phyloP scores from a whole-genome alignment of 1,140 invertebrate species.

The Drosophila sp. region DNA sequence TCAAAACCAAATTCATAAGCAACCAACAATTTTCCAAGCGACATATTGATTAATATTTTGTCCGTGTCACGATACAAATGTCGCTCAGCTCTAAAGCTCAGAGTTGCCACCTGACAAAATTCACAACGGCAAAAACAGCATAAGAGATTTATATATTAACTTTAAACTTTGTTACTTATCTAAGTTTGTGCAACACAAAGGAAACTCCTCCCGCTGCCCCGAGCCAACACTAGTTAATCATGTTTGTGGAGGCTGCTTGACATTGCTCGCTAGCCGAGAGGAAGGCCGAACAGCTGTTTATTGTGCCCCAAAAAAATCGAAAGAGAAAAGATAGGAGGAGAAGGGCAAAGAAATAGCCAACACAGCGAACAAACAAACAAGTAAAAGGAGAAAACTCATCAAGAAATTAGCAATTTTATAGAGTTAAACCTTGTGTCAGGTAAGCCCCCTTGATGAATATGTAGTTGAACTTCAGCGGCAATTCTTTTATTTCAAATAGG shows the following conservation, averaged over 20 bases:
- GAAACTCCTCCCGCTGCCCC: background rate
- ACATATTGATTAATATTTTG: background rate
- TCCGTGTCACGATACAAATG: background rate
- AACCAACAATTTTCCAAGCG: no score
- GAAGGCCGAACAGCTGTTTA: conserved; percentile 8
- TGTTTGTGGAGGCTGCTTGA: background rate
- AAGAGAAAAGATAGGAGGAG: background rate
- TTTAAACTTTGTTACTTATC: conserved; percentile 22
- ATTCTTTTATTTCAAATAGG: background rate
- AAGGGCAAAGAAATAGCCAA: background rate
- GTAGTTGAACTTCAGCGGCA: background rate
- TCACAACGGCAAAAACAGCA: background rate
- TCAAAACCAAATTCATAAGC: background rate
- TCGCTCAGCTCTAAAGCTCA: background rate
- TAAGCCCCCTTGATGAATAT: background rate
- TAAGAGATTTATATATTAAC: conserved; percentile 1
- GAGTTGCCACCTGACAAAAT: background rate
- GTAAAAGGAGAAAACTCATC: background rate
- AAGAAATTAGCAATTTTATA: background rate
- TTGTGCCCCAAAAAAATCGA: background rate
- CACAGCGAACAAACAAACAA: conserved; percentile 6
- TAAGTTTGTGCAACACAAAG: conserved; percentile 12
- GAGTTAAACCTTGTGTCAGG: background rate
- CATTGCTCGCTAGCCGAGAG: background rate
- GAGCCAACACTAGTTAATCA: background rate